Evolutionary conservation across 1,140 invertebrate genomes (phyloP).

Genomic region (Nebria ingens): DNA sequence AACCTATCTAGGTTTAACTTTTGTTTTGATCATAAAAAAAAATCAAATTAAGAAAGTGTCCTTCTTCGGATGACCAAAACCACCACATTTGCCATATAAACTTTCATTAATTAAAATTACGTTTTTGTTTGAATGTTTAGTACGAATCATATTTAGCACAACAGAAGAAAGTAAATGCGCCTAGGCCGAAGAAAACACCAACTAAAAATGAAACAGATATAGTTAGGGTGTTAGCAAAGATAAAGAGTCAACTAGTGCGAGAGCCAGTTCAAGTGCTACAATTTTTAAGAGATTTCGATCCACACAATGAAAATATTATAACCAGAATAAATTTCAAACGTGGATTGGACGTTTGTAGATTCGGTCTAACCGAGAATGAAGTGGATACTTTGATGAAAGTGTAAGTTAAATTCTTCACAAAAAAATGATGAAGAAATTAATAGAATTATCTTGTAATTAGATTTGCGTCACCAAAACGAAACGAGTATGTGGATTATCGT

Average conservation of each 20-base stretch:
- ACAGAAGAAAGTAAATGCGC: slow-evolving; percentile 30
- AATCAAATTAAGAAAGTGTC: no score
- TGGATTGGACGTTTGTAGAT: slow-evolving; percentile 45
- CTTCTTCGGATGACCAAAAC: no score
- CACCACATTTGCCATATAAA: no score
- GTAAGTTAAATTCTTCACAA: slow-evolving; percentile 34
- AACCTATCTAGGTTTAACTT: no score
- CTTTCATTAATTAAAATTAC: no score
- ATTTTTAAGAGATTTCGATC: slow-evolving; percentile 52
- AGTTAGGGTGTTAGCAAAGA: slow-evolving; percentile 54
- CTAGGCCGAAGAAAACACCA: slow-evolving; percentile 21
- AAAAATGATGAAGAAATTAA: background rate
- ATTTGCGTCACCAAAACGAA: slow-evolving; percentile 44
- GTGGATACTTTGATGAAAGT: slow-evolving; percentile 48
- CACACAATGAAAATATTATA: slow-evolving; percentile 46
- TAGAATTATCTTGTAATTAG: slow-evolving; percentile 30
- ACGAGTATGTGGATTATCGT: slow-evolving; percentile 48
- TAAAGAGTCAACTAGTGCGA: slow-evolving; percentile 56
- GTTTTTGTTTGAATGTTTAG: no score
- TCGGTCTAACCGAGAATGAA: slow-evolving; percentile 48
- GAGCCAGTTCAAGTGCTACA: slow-evolving; percentile 51
- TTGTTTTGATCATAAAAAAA: background rate
- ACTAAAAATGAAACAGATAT: slow-evolving; percentile 45
- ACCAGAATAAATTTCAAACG: slow-evolving; percentile 50
- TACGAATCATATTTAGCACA: slow-evolving; percentile 27